Evolutionary conservation across 2,113 vertebrate species (phyloP), one percentile per base, ranked within the genome.

Genomic region (Callospermophilus lateralis): DNA sequence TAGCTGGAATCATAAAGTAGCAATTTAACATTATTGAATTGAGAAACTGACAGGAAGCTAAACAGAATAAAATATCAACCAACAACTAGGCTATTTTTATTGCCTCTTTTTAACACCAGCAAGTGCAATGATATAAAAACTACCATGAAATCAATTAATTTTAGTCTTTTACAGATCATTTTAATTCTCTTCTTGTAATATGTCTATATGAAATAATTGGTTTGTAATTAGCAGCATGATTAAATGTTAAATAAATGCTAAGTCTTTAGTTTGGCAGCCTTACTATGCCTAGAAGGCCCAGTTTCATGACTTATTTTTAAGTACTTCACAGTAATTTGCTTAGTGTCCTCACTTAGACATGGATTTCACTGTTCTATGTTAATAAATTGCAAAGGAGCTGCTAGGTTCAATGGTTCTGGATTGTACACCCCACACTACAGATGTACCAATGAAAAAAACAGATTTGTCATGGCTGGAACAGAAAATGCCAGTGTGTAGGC

Each of bases 211-310:
- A 95, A 83, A 86, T 74, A 92, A 97, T 90, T 95, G 92, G 73
- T 93, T 96, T 97, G 87, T 97, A 96, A 83, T 98, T 95, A 97
- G 73, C 42, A 61, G 83, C 67, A 84, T 68, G 88, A 97, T 97
- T 93, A 97, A 98, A 94, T 65, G 84, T 97, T 96, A 91, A 94
- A 97, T 93, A 95, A 85, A 92, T 74, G 91, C 28, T 61, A 89
- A 87, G 61, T 88, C 90, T 96, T 63, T 65, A 84, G 91, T 96
- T 70, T 88, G 93, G 79, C 63, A 61, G 79, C 79, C 78, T 70
- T 55, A 9, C 10, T 81, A 61, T 77, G 88, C 93, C 0, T 96
- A 65, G 45, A 84, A 92, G 45, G 28, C 0, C 42, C 4, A 12
- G 37, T 68, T 90, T 85, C 45, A 9, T 48, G 42, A 8, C 67